Evolutionary conservation across 2,113 vertebrate genomes (phyloP), one percentile per base, ranked within the genome.

Genomic region (Caretta caretta): DNA sequence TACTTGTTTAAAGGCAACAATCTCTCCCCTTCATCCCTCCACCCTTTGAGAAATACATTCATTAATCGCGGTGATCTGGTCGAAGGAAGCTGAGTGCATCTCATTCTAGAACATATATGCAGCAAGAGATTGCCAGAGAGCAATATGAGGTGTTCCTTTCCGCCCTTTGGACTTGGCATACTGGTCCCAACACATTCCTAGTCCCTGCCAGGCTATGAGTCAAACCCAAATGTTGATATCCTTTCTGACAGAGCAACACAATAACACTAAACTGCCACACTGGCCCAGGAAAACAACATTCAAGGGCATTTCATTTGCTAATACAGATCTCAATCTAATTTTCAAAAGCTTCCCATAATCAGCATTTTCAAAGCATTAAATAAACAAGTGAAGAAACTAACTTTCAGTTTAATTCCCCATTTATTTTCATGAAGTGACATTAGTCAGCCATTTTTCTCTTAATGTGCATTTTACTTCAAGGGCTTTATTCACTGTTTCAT

Each of bases 401-500:
- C 13, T 86, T 10, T 62, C 72, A 59, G 75, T 42, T n/a, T 42
- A 48, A 29, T 27, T 78, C 42, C 75, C 25, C 38, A 19, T 75
- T 75, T 84, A 19, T 24, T 84, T 88, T n/a, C 85, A 46, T 2
- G 59, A 49, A 13, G 20, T 0, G 0, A 78, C 17, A 85, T 79
- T 42, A 76, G 20, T 46, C 16, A 80, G 82, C 2, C 27, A 54
- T 46, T 56, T 88, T 84, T 85, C 1, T 17, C 51, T 29, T 85
- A 42, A 72, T 4, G n/a, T 25, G 4, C 46, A 79, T 80, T 82
- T 83, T 75, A 92, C 83, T 50, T 6, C 10, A 88, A 84, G 56
- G 0, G 0, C 3, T 75, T 46, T 84, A 50, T 27, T 57, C 49
- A 59, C 6, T 62, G 5, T 3, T 4, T 29, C 53, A 25, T 17